These are phyloP conservation scores for Suncus etruscus DNA, from an alignment of 2,113 vertebrate species.

Conservation along the genomic window DNA sequence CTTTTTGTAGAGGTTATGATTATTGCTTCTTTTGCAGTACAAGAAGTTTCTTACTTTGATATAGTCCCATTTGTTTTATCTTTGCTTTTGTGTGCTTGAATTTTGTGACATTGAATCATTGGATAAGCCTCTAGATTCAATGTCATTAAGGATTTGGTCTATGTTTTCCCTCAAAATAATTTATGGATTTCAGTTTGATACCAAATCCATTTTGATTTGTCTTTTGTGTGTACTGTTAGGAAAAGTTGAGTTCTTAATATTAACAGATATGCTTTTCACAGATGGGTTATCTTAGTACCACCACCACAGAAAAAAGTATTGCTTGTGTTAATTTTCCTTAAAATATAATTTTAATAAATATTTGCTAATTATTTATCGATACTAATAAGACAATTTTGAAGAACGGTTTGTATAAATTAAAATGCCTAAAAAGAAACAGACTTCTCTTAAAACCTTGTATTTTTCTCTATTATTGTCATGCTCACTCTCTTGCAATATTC, in stretches of 20 bases:
- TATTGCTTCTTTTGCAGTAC: too few species aligned
- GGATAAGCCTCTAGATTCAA: too few species aligned
- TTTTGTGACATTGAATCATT: too few species aligned
- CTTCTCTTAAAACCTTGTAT: neutral
- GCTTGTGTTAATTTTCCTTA: conserved; percentile 37
- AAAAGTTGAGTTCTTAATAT: conserved; percentile 4
- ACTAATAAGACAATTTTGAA: neutral
- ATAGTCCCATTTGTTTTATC: too few species aligned
- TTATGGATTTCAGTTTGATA: too few species aligned
- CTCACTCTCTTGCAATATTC: neutral
- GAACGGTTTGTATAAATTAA: conserved; percentile 33
- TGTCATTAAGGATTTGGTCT: too few species aligned
- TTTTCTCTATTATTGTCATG: neutral
- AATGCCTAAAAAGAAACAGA: neutral
- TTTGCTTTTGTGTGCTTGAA: too few species aligned
- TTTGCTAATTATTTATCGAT: neutral
- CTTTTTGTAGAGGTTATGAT: too few species aligned
- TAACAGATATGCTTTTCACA: conserved; percentile 2
- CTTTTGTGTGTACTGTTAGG: too few species aligned
- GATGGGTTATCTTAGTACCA: neutral
- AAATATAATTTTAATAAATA: conserved; percentile 21
- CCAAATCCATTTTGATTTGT: too few species aligned
- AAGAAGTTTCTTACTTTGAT: too few species aligned
- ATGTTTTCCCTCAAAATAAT: too few species aligned
- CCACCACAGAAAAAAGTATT: neutral